phyloP scores from a whole-genome alignment of 2,888 invertebrate genomes.

The Sarcophaga variegata region DNA sequence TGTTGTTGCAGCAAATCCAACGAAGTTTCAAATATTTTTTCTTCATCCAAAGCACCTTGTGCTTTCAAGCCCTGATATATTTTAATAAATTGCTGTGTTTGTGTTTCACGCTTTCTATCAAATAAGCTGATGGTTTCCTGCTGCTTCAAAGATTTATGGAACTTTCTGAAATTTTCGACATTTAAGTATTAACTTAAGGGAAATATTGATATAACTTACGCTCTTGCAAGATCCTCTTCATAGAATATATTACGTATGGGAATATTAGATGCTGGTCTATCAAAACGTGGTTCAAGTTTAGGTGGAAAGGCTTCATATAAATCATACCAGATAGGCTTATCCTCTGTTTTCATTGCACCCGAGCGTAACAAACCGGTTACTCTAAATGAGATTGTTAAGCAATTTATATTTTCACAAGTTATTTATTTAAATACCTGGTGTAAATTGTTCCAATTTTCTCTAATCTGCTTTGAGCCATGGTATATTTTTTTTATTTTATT shows the following conservation, averaged over 20 bases:
- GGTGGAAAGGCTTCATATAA: constrained; percentile 96
- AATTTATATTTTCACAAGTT: background rate
- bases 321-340: constrained; percentile 96
- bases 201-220: constrained; percentile 83
- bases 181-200: background rate
- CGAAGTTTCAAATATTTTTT: constrained; percentile 83
- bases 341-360: constrained; percentile 90
- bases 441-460: constrained; percentile 89
- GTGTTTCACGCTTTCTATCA: constrained; percentile 77
- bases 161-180: constrained; percentile 83
- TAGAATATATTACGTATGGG: constrained; percentile 89
- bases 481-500: constrained; percentile 58
- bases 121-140: constrained; percentile 83
- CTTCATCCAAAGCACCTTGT: constrained; percentile 83
- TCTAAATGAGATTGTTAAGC: constrained; percentile 78
- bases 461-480: constrained; percentile 87
- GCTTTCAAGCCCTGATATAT: constrained; percentile 84
- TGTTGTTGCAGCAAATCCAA: constrained; percentile 81
- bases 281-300: constrained; percentile 89
- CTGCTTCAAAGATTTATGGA: constrained; percentile 85
- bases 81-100: constrained; percentile 85
- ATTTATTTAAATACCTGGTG: constrained; percentile 83
- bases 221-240: constrained; percentile 91
- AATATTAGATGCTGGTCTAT: constrained; percentile 84
- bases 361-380: constrained; percentile 89